phyloP scores from a whole-genome alignment of 2,797 vertebrate genomes.

The Manis javanica region DNA sequence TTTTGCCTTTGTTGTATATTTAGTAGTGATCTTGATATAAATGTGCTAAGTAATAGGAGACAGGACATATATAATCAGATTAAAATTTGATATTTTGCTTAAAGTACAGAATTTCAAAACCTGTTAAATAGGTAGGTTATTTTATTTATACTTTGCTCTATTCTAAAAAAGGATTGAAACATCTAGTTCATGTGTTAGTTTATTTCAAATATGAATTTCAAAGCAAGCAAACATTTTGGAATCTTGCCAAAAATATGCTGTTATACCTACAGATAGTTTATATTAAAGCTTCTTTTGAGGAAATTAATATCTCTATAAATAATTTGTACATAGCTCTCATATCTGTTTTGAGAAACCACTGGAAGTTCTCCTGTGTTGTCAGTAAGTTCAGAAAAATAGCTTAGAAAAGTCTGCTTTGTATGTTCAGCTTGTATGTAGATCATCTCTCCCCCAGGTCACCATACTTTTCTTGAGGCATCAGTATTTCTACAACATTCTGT shows the following conservation, averaged over 20 bases:
- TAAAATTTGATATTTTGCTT: conserved; percentile 21
- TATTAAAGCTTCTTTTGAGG: conserved; percentile 40
- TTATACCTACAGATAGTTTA: conserved; percentile 15
- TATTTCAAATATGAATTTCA: conserved; percentile 42
- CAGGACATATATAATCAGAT: not conserved
- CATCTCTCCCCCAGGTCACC: not conserved
- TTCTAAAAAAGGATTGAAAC: not conserved
- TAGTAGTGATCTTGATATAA: conserved; percentile 38
- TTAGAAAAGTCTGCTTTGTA: not conserved
- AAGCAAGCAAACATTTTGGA: conserved; percentile 12
- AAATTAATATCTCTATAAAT: not conserved
- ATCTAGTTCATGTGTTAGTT: not conserved
- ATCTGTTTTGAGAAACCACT: not conserved
- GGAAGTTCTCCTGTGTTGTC: not conserved
- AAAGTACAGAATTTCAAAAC: conserved; percentile 45
- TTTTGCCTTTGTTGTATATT: not conserved
- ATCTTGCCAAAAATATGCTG: not conserved
- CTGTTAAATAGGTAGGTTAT: not conserved
- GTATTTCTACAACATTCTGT: not conserved
- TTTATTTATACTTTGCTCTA: not conserved
- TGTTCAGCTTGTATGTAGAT: not conserved
- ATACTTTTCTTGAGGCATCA: not conserved
- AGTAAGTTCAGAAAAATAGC: not conserved
- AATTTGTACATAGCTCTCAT: conserved; percentile 6
- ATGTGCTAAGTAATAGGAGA: not conserved